Evolutionary conservation across 64 coral and sea anemone genomes (phyloP), one percentile per base, ranked within the genome.

Genomic region (Actinia equina): DNA sequence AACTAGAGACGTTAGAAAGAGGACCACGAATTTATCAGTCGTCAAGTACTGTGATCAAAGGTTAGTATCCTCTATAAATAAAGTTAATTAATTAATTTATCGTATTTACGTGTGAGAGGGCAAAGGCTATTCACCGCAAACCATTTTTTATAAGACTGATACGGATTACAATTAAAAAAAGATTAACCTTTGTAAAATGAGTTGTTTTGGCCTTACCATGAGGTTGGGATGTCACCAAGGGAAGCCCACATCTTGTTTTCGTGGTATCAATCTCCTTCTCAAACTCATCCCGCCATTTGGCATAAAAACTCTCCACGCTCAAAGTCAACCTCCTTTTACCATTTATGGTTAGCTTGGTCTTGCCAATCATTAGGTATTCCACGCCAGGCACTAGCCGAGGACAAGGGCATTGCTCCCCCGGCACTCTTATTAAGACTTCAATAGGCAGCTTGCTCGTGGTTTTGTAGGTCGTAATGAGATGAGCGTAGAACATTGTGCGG

Each of bases 401-500:
- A 19, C 83, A 85, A 10, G 83, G 83, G 25, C 83, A 85, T 18
- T 53, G 19, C 26, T 63, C 51, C 0, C 83, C 83, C 5, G 83
- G 83, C 2, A 85, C 83, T 58, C 83, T 17, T 26, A 85, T 61
- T 18, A 85, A 62, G 16, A 62, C 83, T 25, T 58, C 59, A 16
- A 15, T 18, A 4, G 83, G 83, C 11, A 85, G n/a, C 4, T 43
- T 14, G 6, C 8, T 19, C 6, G 23, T 26, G 0, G 83, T 63
- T 59, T 85, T 85, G 83, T 85, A 85, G 15, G 59, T 63, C 30
- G 54, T 60, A 17, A 85, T 58, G 52, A 85, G 15, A 4, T 58
- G 27, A 9, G 83, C 83, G 13, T 85, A 57, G 83, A 52, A 85
- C 53, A 85, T 63, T 42, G 83, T 63, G 49, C 83, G 83, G n/a